phyloP scores from a whole-genome alignment of 1,140 invertebrate genomes.

The Bacillus rossius region DNA sequence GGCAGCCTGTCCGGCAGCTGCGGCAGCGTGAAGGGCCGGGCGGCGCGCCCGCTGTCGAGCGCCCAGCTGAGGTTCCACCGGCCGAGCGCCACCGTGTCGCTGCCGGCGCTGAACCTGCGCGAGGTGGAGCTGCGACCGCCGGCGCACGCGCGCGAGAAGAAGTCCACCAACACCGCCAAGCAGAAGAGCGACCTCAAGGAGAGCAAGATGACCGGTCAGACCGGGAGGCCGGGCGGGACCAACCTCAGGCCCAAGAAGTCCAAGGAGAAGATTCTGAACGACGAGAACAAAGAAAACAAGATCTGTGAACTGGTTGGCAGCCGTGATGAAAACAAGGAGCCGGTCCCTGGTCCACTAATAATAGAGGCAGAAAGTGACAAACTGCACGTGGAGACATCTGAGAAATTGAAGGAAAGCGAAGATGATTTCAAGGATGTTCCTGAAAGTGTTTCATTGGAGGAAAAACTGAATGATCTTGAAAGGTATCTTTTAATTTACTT shows the following conservation, averaged over 20 bases:
- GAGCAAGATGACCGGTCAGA: neutral
- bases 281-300: neutral
- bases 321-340: no score
- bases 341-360: no score
- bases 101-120: conserved; percentile 44
- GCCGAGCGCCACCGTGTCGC: conserved; percentile 50
- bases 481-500: conserved; percentile 25
- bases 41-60: neutral
- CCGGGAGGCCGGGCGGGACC: neutral
- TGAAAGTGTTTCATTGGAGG: conserved; percentile 52
- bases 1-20: conserved; percentile 17
- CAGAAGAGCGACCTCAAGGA: conserved; percentile 4
- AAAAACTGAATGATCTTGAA: conserved; percentile 46
- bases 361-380: conserved; percentile 33
- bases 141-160: neutral
- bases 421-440: conserved; percentile 44
- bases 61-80: conserved; percentile 42
- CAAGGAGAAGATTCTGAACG: conserved; percentile 13
- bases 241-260: neutral
- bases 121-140: conserved; percentile 11
- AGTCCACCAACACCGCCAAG: neutral
- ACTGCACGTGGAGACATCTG: conserved; percentile 36
- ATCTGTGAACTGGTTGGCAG: neutral
- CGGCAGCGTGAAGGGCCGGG: conserved; percentile 12
- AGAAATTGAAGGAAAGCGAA: conserved; percentile 50